A percentile compares a stretch with the other conserved stretches of the same genome.
phyloP scores from a whole-genome alignment of 2,113 vertebrate genomes.

The Pantherophis guttatus region DNA sequence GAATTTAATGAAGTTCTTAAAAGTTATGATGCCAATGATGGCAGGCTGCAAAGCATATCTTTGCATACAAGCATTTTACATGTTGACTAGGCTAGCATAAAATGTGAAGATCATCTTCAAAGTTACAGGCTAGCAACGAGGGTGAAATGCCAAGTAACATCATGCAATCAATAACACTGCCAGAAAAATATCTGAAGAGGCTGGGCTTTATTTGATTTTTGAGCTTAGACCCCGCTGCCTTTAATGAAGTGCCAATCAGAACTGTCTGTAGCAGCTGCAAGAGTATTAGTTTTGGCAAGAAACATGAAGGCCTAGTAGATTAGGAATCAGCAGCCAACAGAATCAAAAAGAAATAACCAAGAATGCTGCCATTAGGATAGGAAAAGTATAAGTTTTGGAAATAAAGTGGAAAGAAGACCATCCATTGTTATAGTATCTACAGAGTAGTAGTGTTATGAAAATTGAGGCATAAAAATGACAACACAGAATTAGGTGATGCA shows the following conservation, averaged over 20 bases:
- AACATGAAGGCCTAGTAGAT: constrained; percentile 65
- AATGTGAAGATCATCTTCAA: constrained; percentile 1
- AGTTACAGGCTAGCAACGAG: background rate
- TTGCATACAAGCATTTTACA: background rate
- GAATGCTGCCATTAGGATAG: constrained; percentile 53
- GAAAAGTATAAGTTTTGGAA: constrained; percentile 42
- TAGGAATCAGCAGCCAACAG: constrained; percentile 68
- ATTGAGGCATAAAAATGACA: background rate
- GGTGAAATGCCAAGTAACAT: background rate
- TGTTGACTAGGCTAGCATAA: background rate
- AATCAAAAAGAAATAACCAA: constrained; percentile 59
- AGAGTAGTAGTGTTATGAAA: background rate
- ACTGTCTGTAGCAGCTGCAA: constrained; percentile 66
- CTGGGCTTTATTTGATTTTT: constrained; percentile 64
- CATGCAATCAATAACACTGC: constrained; percentile 58
- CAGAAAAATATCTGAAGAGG: constrained; percentile 60
- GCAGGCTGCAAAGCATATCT: background rate
- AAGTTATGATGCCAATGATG: background rate
- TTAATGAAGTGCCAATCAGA: constrained; percentile 69
- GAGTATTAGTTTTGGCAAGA: constrained; percentile 72
- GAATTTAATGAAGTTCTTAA: background rate
- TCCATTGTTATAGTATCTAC: background rate
- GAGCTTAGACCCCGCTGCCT: constrained; percentile 58
- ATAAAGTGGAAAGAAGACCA: background rate
- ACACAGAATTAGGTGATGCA: background rate